Evolutionary conservation across 2,797 vertebrate species (phyloP).

Genomic region (Pygocentrus nattereri): DNA sequence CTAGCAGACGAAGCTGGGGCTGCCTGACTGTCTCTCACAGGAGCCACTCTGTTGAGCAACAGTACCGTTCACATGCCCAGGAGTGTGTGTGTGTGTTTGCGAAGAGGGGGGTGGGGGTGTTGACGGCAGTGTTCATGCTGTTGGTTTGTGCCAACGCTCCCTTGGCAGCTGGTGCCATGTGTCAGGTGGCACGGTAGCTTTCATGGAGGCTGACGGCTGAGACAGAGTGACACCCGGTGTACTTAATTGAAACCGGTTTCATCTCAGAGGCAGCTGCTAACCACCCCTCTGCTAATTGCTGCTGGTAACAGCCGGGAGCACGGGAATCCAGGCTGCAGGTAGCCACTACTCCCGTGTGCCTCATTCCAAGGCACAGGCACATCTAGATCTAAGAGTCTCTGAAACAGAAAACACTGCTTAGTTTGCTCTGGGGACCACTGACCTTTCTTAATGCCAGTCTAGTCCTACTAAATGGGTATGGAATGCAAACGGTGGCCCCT

Average conservation of each 20-base stretch:
- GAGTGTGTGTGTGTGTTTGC: constrained; percentile 55
- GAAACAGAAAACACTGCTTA: not conserved
- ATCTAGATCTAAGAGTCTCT: not conserved
- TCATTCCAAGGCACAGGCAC: not conserved
- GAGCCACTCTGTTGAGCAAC: constrained; percentile 72
- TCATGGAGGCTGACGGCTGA: constrained; percentile 69
- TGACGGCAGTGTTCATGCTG: constrained; percentile 61
- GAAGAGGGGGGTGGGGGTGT: constrained; percentile 9
- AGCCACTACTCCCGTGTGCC: constrained; percentile 9
- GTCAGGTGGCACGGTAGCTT: constrained; percentile 64
- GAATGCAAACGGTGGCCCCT: constrained; percentile 12
- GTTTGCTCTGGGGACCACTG: not conserved
- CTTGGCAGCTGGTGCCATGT: constrained; percentile 69
- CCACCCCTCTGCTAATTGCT: constrained; percentile 64
- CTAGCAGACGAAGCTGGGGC: constrained; percentile 78
- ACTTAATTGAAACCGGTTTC: constrained; percentile 78
- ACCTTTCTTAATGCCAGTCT: constrained; percentile 36
- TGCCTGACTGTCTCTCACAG: constrained; percentile 72
- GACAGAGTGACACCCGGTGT: constrained; percentile 73
- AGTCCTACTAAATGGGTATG: constrained; percentile 23
- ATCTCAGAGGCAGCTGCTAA: constrained; percentile 74
- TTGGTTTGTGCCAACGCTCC: constrained; percentile 69
- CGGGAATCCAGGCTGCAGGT: constrained; percentile 7
- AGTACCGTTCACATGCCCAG: constrained; percentile 70
- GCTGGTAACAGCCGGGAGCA: constrained; percentile 45